These are phyloP conservation scores for Aquatica leii DNA, from an alignment of 2,888 invertebrate genomes.

Conservation along the genomic window DNA sequence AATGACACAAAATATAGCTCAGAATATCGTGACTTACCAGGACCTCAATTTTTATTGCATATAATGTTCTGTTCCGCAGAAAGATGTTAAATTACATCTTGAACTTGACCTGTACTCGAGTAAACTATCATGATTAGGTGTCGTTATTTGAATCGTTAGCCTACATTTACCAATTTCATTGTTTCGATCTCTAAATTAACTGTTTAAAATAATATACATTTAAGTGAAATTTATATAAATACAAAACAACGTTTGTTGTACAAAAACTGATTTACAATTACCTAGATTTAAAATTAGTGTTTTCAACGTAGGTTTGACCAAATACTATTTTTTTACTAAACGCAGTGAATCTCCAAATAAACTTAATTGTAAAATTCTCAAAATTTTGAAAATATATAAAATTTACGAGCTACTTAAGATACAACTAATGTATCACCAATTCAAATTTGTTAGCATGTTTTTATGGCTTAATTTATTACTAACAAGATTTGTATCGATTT, in stretches of 20 bases:
- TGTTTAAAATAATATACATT: neutral
- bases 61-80: slow-evolving; percentile 23
- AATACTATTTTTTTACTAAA: no score
- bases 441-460: no score
- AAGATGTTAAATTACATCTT: slow-evolving; percentile 27
- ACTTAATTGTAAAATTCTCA: no score
- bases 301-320: no score
- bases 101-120: slow-evolving; percentile 30
- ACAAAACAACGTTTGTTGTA: neutral
- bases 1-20: slow-evolving; percentile 18
- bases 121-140: slow-evolving; percentile 32
- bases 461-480: no score
- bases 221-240: neutral
- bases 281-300: no score
- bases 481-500: no score
- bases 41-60: slow-evolving; percentile 22
- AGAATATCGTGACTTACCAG: slow-evolving; percentile 24
- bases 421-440: no score
- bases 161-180: slow-evolving; percentile 30
- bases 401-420: no score
- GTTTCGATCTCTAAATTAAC: slow-evolving; percentile 17
- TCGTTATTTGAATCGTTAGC: slow-evolving; percentile 32
- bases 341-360: no score
- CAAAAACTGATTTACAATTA: no score
- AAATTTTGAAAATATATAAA: no score